Evolutionary conservation across 1,140 invertebrate species (phyloP).

Genomic region (Leptestheria dahalacensis): DNA sequence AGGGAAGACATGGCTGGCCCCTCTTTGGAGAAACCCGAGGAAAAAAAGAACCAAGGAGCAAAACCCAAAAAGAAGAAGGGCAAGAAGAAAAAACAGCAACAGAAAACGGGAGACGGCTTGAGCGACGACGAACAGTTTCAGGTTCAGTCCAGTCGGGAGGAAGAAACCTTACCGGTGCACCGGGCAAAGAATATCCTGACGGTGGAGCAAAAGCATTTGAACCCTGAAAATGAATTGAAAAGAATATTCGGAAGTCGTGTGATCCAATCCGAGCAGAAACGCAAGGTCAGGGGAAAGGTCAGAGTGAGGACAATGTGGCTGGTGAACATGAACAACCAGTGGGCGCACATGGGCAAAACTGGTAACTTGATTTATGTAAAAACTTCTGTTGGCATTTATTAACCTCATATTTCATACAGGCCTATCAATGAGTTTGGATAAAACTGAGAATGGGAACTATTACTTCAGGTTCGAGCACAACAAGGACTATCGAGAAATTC

Average conservation of each 20-base stretch:
- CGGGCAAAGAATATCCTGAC: conserved; percentile 30
- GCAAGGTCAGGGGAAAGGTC: conserved; percentile 36
- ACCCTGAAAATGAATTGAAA: conserved; percentile 66
- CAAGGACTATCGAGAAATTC: conserved; percentile 54
- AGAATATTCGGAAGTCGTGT: conserved; percentile 70
- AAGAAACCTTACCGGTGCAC: neutral
- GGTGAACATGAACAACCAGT: conserved; percentile 47
- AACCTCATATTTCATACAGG: conserved; percentile 27
- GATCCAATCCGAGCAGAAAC: conserved; percentile 46
- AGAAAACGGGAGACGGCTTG: conserved; percentile 24
- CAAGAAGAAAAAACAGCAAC: conserved; percentile 38
- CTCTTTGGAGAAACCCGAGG: conserved; percentile 26
- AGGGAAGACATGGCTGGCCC: no score
- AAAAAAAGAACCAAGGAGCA: conserved; percentile 28
- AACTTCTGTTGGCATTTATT: conserved; percentile 16
- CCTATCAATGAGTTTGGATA: conserved; percentile 52
- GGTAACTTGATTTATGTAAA: conserved; percentile 24
- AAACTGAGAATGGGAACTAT: conserved; percentile 33
- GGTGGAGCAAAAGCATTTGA: conserved; percentile 57
- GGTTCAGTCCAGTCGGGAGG: conserved; percentile 14
- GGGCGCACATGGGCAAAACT: conserved; percentile 47
- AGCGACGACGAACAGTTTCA: conserved; percentile 16
- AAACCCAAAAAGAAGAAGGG: conserved; percentile 39
- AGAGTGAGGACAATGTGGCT: conserved; percentile 46
- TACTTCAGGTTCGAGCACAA: conserved; percentile 71